Evolutionary conservation across 1,140 invertebrate species (phyloP).

Genomic region (Anthonomus grandis): DNA sequence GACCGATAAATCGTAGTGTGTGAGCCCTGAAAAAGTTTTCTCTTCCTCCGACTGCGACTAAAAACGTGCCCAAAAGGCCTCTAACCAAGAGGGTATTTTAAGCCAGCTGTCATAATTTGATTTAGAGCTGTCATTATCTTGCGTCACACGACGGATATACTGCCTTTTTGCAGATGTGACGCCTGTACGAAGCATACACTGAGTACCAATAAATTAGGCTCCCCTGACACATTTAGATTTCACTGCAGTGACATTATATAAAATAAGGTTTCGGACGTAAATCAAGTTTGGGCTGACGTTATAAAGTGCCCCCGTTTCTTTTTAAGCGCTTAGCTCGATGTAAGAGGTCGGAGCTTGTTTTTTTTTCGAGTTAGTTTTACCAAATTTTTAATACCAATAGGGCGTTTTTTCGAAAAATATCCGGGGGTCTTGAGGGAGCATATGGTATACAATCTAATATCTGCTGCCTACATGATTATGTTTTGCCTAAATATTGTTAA

Average conservation of each 20-base stretch:
- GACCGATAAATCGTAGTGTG: conserved; percentile 17
- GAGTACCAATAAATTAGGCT: conserved; percentile 34
- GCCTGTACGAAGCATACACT: conserved; percentile 30
- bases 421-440: too few relatives aligned
- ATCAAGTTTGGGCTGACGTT: conserved; percentile 30
- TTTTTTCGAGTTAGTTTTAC: too few relatives aligned
- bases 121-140: conserved; percentile 32
- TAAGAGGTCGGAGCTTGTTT: conserved; percentile 20
- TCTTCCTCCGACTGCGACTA: too few relatives aligned
- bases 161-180: conserved; percentile 37
- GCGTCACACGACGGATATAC: conserved; percentile 30
- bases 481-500: too few relatives aligned
- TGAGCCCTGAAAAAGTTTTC: conserved; percentile 25
- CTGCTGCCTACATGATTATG: too few relatives aligned
- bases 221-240: conserved; percentile 38
- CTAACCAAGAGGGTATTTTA: conserved; percentile 30
- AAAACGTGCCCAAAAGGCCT: conserved; percentile 20
- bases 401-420: too few relatives aligned
- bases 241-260: conserved; percentile 36
- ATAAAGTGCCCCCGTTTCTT: conserved; percentile 27
- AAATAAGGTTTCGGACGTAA: conserved; percentile 38
- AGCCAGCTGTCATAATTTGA: conserved; percentile 31
- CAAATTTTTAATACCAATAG: too few relatives aligned
- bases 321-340: conserved; percentile 14
- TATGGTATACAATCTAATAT: too few relatives aligned